Evolutionary conservation across 2,113 vertebrate genomes (phyloP), one percentile per base, ranked within the genome.

Genomic region (Silurus glanis): DNA sequence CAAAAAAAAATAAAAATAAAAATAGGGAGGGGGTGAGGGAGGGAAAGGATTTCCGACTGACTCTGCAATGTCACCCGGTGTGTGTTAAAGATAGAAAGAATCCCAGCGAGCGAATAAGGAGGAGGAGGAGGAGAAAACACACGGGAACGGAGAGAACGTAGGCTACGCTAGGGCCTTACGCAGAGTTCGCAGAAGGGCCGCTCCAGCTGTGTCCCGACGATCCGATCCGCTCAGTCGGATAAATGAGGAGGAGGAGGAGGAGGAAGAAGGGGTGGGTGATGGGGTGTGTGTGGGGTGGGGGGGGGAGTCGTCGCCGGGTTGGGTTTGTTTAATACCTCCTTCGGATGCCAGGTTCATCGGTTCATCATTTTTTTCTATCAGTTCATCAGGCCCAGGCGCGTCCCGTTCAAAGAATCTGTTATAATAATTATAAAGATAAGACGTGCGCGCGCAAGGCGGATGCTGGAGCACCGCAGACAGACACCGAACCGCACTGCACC

Each of bases 1-100:
- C 21, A 74, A 62, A 66, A 66, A n/a, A 2, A 8, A 7, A 8
- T 8, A 78, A 79, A 19, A 16, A 13, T 1, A 6, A 53, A 53
- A 53, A 53, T 7, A 2, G 71, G 85, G 58, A 13, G 6, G 49
- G 25, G 76, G 17, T 2, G 75, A 74, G 49, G 28, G 17, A 19
- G 16, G 23, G 21, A n/a, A n/a, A 82, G 89, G 85, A 59, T 83
- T 83, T 21, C 81, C 81, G 37, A 69, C 47, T 79, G 92, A 93
- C 91, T 94, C 91, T 94, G 95, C 95, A 95, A 92, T 93, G 94
- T 95, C 95, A 95, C 93, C 91, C 91, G 90, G 87, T 85, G 58
- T 92, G 64, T 51, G 37, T 90, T 87, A 85, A 89, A 91, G 90
- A 90, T 90, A 91, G 90, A 90, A 87, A 91, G 37, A 37, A 37